These are phyloP conservation scores for Diarsia rubi DNA, from an alignment of 2,888 invertebrate species.

Conservation along the genomic window DNA sequence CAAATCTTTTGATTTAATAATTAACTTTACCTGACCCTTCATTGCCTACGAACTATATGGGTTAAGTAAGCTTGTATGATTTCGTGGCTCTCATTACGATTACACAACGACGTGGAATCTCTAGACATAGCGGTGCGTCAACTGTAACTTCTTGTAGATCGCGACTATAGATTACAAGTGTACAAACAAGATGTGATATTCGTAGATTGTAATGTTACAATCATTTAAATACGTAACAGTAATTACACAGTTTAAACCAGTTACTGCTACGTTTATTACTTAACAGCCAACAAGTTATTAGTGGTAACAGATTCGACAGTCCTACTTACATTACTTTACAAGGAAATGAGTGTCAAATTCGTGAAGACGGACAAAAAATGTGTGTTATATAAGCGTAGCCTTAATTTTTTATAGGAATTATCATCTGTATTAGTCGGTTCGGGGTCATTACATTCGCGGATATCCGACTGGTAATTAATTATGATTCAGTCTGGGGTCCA, in stretches of 20 bases:
- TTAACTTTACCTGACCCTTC: too few relatives aligned
- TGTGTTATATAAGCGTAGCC: constrained; percentile 15
- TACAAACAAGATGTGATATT: constrained; percentile 17
- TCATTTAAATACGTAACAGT: constrained; percentile 30
- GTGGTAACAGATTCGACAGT: constrained; percentile 22
- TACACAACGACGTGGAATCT: neutral
- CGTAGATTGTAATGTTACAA: constrained; percentile 39
- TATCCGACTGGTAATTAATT: constrained; percentile 19
- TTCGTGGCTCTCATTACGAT: neutral
- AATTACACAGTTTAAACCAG: constrained; percentile 20
- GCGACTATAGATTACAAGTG: constrained; percentile 9
- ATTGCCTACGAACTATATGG: neutral
- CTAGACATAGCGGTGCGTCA: neutral
- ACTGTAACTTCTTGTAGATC: constrained; percentile 3
- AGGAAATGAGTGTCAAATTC: constrained; percentile 29
- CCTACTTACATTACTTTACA: constrained; percentile 21
- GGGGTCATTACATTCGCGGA: constrained; percentile 35
- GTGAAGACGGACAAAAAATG: constrained; percentile 15
- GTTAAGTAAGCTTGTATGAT: neutral
- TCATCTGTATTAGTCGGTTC: constrained; percentile 21
- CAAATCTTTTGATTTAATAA: neutral
- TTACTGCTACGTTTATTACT: constrained; percentile 36
- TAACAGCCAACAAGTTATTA: constrained; percentile 31
- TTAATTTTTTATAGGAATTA: constrained; percentile 22
- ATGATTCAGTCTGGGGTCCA: neutral